Evolutionary conservation across 2,888 invertebrate genomes (phyloP), one percentile per base, ranked within the genome.

Genomic region (Agonum fuliginosum): DNA sequence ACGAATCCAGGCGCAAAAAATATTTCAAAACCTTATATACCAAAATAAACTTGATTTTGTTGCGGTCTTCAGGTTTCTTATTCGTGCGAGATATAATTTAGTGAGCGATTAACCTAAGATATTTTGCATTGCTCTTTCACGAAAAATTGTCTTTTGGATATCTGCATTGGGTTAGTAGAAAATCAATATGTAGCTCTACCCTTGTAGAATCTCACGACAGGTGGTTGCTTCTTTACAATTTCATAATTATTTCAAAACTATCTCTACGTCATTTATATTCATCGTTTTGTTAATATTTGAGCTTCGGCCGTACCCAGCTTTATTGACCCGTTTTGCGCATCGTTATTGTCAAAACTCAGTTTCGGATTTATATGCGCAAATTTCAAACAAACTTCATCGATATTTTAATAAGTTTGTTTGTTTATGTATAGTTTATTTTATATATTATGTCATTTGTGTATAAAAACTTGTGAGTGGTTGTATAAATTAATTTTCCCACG

Each of bases 101-200:
- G 62, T 46, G 22, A 65, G 65, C 65, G 46, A 46, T 48, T 72
- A 54, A 72, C 30, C 30, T 51, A 54, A 54, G 30, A 72, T 54
- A 54, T 20, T 30, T 51, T 30, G 30, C 20, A 34, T 37, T 69
- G n/a, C 43, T 37, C 14, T 78, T 78, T 78, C 46, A 70, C 75
- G 54, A 79, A 80, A 79, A 81, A 82, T 81, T 80, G 81, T 79
- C 81, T 82, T 83, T 84, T 83, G 83, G 84, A 86, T 86, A 86
- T 87, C 87, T 85, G 87, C 87, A 87, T 86, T 87, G 87, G 86
- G 81, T 83, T 81, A 79, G 81, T 77, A 84, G 86, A 87, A 87
- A 87, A 87, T 87, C 87, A 86, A 87, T 87, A 87, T 84, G 83
- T 81, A 82, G 83, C 84, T 84, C 84, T 84, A 84, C 85, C 85